phyloP scores from a whole-genome alignment of 2,113 vertebrate genomes.

The Colius striatus region DNA sequence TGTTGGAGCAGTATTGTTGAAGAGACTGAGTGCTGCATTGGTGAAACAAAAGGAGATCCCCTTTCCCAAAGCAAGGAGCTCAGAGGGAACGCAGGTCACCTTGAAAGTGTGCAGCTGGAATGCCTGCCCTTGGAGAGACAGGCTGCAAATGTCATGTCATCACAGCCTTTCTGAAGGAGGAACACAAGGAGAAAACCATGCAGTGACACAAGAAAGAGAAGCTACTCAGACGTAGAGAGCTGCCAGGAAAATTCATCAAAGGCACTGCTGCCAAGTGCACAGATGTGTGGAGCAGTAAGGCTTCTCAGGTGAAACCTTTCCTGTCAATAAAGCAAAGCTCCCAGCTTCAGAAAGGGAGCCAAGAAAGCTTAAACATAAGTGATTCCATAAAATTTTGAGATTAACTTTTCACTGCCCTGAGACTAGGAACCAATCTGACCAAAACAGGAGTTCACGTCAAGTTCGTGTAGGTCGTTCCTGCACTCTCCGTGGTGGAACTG shows the following conservation, averaged over 20 bases:
- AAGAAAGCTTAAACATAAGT: not conserved
- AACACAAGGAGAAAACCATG: not conserved
- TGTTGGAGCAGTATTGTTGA: not conserved
- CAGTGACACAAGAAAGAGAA: not conserved
- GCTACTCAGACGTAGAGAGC: not conserved
- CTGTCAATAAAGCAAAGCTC: not conserved
- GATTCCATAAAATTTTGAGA: not conserved
- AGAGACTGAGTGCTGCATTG: not conserved
- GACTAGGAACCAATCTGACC: not conserved
- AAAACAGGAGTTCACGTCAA: not conserved
- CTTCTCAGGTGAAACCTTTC: constrained; percentile 6
- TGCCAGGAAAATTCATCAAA: not conserved
- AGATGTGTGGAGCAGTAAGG: not conserved
- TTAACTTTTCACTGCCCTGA: not conserved
- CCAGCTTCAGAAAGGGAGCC: not conserved
- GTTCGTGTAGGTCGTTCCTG: not conserved
- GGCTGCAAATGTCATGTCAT: not conserved
- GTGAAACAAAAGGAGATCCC: not conserved
- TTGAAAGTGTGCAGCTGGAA: not conserved
- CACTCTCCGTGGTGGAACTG: not conserved
- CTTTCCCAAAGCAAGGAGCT: not conserved
- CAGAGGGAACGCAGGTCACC: not conserved
- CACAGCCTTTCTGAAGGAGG: not conserved
- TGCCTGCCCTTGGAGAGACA: not conserved
- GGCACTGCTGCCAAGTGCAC: not conserved